Conservation (phyloP, 2,888 invertebrate genomes). For the Taphrorychus bicolor region DNA sequence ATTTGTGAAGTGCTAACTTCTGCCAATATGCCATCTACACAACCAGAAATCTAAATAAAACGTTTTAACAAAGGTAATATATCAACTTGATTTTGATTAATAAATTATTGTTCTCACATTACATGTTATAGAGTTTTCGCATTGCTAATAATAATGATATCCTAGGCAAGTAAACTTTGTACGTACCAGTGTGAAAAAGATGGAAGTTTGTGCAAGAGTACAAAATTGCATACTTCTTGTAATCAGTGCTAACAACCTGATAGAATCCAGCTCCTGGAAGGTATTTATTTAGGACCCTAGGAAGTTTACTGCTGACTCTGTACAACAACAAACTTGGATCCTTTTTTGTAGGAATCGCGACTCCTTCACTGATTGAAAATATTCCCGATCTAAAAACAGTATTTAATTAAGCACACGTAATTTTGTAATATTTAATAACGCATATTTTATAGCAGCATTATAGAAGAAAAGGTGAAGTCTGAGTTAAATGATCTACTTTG, state of each 20-base stretch:
- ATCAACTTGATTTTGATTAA: no score
- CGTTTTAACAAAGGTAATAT: no score
- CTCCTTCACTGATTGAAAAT: constrained; percentile 67
- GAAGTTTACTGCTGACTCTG: constrained; percentile 68
- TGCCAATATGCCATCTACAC: no score
- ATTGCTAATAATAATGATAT: neutral
- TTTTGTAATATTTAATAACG: no score
- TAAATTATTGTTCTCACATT: no score
- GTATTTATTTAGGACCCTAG: constrained; percentile 70
- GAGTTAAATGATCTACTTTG: no score
- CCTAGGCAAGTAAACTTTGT: neutral
- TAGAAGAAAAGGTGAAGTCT: no score
- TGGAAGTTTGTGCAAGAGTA: constrained; percentile 77
- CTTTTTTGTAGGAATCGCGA: constrained; percentile 64
- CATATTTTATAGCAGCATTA: no score
- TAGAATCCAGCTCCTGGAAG: constrained; percentile 77
- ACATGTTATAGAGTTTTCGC: no score
- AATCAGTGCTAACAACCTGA: constrained; percentile 75
- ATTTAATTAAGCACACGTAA: neutral
- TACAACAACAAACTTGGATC: constrained; percentile 63
- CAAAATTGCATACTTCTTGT: constrained; percentile 72
- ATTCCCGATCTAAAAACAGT: constrained; percentile 65
- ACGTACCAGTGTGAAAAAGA: constrained; percentile 67
- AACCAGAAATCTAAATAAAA: no score
- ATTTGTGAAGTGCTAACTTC: no score